Conservation (phyloP, 1,140 invertebrate species). For the Zelostemma sp. region DNA sequence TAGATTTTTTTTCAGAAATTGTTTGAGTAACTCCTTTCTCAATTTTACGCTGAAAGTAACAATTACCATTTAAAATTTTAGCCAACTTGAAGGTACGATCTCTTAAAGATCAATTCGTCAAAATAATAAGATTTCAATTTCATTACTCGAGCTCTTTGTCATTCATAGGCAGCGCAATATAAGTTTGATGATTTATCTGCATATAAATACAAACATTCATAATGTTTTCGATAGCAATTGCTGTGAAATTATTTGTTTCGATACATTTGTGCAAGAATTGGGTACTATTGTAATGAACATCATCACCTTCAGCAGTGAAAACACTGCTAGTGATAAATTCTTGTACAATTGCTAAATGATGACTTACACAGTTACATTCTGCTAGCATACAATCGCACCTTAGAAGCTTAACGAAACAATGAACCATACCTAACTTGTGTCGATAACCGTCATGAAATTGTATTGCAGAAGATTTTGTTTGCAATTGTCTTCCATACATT, state of each 20-base stretch:
- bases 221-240: constrained; percentile 7
- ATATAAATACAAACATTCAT: constrained; percentile 14
- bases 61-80: no score
- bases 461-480: constrained; percentile 19
- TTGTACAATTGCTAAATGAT: constrained; percentile 19
- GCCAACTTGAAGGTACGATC: no score
- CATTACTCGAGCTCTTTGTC: constrained; percentile 6
- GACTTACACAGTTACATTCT: constrained; percentile 9
- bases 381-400: constrained; percentile 11
- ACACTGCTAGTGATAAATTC: neutral
- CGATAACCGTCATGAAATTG: constrained; percentile 1
- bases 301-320: constrained; percentile 13
- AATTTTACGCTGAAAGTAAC: no score
- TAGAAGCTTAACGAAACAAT: constrained; percentile 14
- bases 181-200: constrained; percentile 1
- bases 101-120: no score
- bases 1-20: no score
- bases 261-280: constrained; percentile 23
- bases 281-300: constrained; percentile 10
- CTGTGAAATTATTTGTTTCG: constrained; percentile 7
- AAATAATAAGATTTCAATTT: no score
- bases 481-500: constrained; percentile 7
- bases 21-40: no score
- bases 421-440: constrained; percentile 6
- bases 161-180: constrained; percentile 15